Conservation (phyloP, 1,140 invertebrate species). For the Drosophila ohnishii region DNA sequence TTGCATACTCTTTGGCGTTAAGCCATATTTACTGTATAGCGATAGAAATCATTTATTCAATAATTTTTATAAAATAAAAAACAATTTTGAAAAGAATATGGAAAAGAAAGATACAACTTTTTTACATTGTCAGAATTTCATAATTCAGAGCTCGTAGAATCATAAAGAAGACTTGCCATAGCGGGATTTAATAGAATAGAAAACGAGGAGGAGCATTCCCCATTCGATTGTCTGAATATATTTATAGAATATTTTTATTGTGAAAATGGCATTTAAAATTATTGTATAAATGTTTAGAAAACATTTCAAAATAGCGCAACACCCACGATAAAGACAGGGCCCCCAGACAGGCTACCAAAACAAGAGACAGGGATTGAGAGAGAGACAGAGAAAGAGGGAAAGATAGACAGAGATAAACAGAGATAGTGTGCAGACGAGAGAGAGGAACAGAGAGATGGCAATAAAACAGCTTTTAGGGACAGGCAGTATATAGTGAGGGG, state of each 20-base stretch:
- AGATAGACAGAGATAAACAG: constrained; percentile 5
- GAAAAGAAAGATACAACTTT: not conserved
- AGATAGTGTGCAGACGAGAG: constrained; percentile 23
- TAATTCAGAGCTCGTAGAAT: constrained; percentile 1
- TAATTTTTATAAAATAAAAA: not conserved
- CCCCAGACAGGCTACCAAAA: constrained; percentile 13
- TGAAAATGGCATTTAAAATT: constrained; percentile 65
- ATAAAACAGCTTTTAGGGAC: constrained; percentile 26
- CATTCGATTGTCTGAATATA: constrained; percentile 19
- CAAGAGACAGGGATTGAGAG: constrained; percentile 11
- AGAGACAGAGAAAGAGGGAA: constrained; percentile 22
- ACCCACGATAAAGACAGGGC: constrained; percentile 19
- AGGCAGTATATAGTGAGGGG: constrained; percentile 13
- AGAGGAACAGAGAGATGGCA: constrained; percentile 3
- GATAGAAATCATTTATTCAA: not conserved
- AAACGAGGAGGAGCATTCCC: not conserved
- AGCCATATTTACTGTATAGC: not conserved
- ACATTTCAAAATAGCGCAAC: constrained; percentile 57
- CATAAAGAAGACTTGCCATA: not conserved
- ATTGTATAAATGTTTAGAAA: constrained; percentile 63
- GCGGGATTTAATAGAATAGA: not conserved
- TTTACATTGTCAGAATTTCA: not conserved
- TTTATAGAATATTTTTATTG: constrained; percentile 50
- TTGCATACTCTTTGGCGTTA: not conserved
- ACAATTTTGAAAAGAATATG: too few species aligned